Evolutionary conservation across 2,888 invertebrate genomes (phyloP), one percentile per base, ranked within the genome.

Genomic region (Papilio gigon): DNA sequence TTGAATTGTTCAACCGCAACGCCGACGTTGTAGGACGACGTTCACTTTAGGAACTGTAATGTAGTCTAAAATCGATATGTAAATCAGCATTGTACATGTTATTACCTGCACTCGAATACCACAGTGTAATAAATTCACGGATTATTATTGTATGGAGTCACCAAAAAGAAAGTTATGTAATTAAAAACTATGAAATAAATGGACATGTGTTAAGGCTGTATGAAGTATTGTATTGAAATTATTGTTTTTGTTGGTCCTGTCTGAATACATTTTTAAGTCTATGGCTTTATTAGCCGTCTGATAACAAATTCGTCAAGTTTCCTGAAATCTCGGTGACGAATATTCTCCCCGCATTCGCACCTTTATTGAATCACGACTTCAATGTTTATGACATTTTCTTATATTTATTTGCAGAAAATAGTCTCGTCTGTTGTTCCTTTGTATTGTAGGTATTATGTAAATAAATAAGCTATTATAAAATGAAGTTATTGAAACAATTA

Each of bases 271-370:
- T 74, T 75, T 79, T 75, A 75, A 76, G 75, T 77, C 80, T 80
- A 85, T 86, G 83, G 82, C 82, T 84, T 84, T 86, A 88, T 88
- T 87, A 86, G 86, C 84, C 78, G 80, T 80, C 80, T 83, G 79
- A 84, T 85, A 84, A 84, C 83, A 81, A 86, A 83, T 83, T 83
- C 80, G 84, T 77, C 78, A 77, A 71, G 78, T 73, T 75, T 78
- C 82, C 79, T 78, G 80, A 79, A 78, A 79, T 77, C 75, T 79
- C 82, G 83, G 84, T 84, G 84, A 86, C 77, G 77, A 78, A 75
- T 74, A 77, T 75, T 77, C 73, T 71, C 74, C 76, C 72, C 72
- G 67, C 72, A 71, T 72, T 70, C 72, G 70, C 35, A 58, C 68
- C 72, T 74, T 76, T 76, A 79, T 78, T 78, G 71, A 72, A 75